Evolutionary conservation across 1,140 invertebrate genomes (phyloP).

Genomic region (Neodiprion virginianus): DNA sequence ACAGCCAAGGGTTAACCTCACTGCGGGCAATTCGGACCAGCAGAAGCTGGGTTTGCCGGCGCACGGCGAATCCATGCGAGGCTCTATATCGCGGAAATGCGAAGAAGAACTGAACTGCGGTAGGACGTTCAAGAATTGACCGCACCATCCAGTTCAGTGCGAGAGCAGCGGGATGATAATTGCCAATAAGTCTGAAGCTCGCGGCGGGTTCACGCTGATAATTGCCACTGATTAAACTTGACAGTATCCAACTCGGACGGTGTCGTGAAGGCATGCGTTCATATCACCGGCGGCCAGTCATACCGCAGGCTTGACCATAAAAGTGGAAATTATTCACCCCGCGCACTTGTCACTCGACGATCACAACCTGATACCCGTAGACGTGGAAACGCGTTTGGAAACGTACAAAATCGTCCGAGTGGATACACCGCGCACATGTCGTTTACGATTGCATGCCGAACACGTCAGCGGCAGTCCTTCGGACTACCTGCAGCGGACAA

Average conservation of each 20-base stretch:
- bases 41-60: neutral
- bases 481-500: neutral
- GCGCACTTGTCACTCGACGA: neutral
- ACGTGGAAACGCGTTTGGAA: neutral
- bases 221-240: neutral
- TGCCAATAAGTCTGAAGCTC: neutral
- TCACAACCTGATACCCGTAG: neutral
- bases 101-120: neutral
- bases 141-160: no score
- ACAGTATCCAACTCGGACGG: no score
- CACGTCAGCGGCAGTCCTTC: neutral
- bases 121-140: neutral
- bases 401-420: neutral
- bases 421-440: neutral
- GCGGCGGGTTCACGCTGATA: neutral
- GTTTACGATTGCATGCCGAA: slow-evolving; percentile 5
- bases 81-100: neutral
- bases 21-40: neutral
- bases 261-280: no score
- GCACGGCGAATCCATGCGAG: neutral
- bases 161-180: neutral
- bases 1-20: neutral
- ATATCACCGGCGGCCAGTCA: no score
- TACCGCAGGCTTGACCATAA: no score
- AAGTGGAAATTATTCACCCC: no score